Evolutionary conservation across 2,888 invertebrate species (phyloP).

Genomic region (Dastarcus helophoroides): DNA sequence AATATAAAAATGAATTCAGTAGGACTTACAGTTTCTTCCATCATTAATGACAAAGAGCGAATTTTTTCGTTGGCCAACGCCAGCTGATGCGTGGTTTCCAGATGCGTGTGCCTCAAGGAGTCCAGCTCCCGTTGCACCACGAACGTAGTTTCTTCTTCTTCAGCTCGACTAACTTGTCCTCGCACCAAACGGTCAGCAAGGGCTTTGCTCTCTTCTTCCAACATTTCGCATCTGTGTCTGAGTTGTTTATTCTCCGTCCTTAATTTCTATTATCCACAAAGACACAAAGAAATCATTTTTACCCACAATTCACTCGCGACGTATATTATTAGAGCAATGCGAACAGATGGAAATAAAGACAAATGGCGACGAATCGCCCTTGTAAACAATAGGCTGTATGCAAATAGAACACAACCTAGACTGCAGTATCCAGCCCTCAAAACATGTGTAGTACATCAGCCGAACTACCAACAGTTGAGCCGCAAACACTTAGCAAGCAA

Average conservation of each 20-base stretch:
- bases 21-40: slow-evolving; percentile 56
- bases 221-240: slow-evolving; percentile 87
- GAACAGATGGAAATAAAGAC: no score
- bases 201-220: slow-evolving; percentile 90
- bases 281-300: not conserved
- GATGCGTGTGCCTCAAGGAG: slow-evolving; percentile 72
- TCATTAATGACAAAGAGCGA: slow-evolving; percentile 64
- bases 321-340: no score
- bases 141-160: slow-evolving; percentile 85
- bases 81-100: slow-evolving; percentile 79
- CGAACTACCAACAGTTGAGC: no score
- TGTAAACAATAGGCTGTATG: no score
- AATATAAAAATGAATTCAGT: not conserved
- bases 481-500: no score
- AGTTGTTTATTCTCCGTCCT: slow-evolving; percentile 92
- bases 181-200: slow-evolving; percentile 85
- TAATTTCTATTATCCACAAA: slow-evolving; percentile 48
- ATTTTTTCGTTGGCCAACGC: slow-evolving; percentile 87
- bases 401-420: no score
- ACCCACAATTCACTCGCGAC: no score
- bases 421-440: no score
- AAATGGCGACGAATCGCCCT: no score
- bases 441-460: no score
- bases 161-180: slow-evolving; percentile 89
- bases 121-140: slow-evolving; percentile 80